Base-by-base conservation (phyloP, 2,797 vertebrate genomes). In the Varecia variegata region DNA sequence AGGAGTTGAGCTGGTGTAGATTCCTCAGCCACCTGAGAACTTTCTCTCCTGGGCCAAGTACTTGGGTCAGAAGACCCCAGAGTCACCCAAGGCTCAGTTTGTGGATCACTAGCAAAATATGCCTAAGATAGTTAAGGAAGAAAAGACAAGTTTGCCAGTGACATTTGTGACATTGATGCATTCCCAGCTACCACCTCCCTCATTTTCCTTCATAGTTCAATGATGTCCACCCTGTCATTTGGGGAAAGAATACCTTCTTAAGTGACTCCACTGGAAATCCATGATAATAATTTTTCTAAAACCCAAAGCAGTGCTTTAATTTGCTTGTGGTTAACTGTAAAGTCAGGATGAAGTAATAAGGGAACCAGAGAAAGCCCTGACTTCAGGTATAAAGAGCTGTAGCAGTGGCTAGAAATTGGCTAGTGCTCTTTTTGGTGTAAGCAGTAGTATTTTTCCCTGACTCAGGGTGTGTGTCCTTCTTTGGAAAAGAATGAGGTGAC, bases 261-360 rank as follows among this genome's bases (percentile, higher is more conserved):
- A 88, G 86, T 94, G 95, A 76, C 71, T 71, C 71, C 91, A 85
- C 77, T 97, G 82, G 90, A 96, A 97, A 96, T 73, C 76, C 40
- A 85, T 15, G 27, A 56, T 87, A 67, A 71, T 60, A 30, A 65
- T 71, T 62, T 88, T 71, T 93, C 74, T 96, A 74, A 95, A 96
- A 71, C 71, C 91, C 54, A 56, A 70, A 85, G 77, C 87, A 70
- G 67, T 56, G 18, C 9, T 80, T 52, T 96, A 70, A 80, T 88
- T 90, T 90, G 90, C 68, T 83, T 97, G 96, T 52, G 98, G 97
- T 97, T 97, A 96, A 94, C 86, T 85, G 32, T 74, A 40, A 88
- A 95, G 80, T 60, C 93, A 85, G 81, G 94, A 93, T 97, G 97
- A 98, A 84, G 92, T 96, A 79, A 92, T 67, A n/a, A 35, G 92